phyloP scores from a whole-genome alignment of 2,888 invertebrate genomes.

The Rhagophthalmus giganteus region DNA sequence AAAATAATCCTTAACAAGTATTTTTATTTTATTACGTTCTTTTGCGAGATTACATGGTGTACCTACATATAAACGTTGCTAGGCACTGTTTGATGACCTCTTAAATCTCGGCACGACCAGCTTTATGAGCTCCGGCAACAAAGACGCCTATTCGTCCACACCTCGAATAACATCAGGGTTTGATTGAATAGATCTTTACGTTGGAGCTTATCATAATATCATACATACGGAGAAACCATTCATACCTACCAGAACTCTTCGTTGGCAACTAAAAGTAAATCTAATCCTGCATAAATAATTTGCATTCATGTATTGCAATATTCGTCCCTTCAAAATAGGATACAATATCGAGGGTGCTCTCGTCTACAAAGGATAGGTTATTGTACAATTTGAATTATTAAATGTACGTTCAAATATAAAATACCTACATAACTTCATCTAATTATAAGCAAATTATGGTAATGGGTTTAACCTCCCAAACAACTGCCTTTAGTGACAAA shows the following conservation, averaged over 20 bases:
- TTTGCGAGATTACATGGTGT: conserved; percentile 23
- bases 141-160: conserved; percentile 23
- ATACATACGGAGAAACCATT: conserved; percentile 25
- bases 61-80: conserved; percentile 3
- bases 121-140: conserved; percentile 26
- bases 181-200: conserved; percentile 28
- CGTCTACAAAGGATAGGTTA: not conserved
- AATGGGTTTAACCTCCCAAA: too few species aligned
- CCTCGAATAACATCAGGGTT: conserved; percentile 23
- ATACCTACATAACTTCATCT: not conserved
- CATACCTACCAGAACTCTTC: conserved; percentile 19
- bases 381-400: not conserved
- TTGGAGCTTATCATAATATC: conserved; percentile 25
- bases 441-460: not conserved
- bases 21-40: conserved; percentile 26
- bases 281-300: conserved; percentile 30
- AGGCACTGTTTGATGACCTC: conserved; percentile 24
- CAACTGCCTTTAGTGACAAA: too few species aligned
- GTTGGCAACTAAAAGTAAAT: conserved; percentile 20
- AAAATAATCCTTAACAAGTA: conserved; percentile 15
- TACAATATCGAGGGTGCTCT: conserved; percentile 13
- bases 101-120: conserved; percentile 27
- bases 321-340: conserved; percentile 16
- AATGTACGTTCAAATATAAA: not conserved
- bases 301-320: conserved; percentile 23